Evolutionary conservation across 1,140 invertebrate species (phyloP), one percentile per base, ranked within the genome.

Genomic region (Macrobrachium rosenbergii): DNA sequence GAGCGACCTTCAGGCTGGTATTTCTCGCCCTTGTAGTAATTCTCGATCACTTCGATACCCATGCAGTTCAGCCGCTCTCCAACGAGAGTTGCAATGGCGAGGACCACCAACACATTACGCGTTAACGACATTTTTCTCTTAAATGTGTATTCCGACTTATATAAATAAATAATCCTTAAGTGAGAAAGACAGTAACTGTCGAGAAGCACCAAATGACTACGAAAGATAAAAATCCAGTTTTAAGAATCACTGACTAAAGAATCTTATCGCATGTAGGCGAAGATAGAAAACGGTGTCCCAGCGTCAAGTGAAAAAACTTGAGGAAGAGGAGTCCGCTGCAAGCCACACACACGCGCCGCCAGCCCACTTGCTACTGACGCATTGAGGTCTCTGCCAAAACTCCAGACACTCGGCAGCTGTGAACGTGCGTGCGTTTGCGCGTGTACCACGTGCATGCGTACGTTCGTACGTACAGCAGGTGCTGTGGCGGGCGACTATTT

Each of bases 21-120:
- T 52, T 82, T 82, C 63, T 82, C 79, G 0, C 79, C 79, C 63
- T 82, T 82, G 63, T 82, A 82, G 63, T 67, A 67, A 64, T 82
- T 82, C 63, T 82, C 79, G 7, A 82, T 82, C 7, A 82, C 5
- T 45, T 82, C 79, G 12, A 82, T 52, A 23, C 79, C 52, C 52
- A 52, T 0, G 52, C 52, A 52, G 52, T 52, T 52, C 52, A 52
- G 52, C 52, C 52, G 7, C 52, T 52, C 63, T 11, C 17, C n/a
- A 28, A 21, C 28, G 5, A 23, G 23, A 17, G n/a, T 28, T 12
- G 77, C 59, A 23, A 80, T 45, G 43, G 19, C n/a, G 2, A 19
- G n/a, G 43, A 19, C 59, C 76, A 59, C 77, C 28, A 80, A 19
- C 28, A 80, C 77, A 63, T 21, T 21, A 17, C 21, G 17, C 23